Evolutionary conservation across 2,888 invertebrate species (phyloP).

Genomic region (Zonitis immaculata): DNA sequence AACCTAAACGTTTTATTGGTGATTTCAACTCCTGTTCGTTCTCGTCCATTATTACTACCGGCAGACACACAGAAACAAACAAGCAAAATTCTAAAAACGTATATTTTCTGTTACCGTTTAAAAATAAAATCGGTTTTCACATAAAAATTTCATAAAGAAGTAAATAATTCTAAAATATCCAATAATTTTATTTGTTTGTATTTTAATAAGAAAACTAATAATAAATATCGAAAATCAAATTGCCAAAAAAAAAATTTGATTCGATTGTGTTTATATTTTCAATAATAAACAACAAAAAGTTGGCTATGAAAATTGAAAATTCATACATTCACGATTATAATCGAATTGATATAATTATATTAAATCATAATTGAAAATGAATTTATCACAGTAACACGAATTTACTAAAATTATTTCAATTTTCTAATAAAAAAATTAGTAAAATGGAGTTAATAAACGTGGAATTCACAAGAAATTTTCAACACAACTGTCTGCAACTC

Average conservation of each 20-base stretch:
- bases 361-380: neutral
- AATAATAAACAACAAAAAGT: neutral
- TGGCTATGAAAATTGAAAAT: neutral
- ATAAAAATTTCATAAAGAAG: too few relatives aligned
- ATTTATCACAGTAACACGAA: neutral
- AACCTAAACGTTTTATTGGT: conserved; percentile 74
- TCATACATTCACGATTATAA: too few relatives aligned
- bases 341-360: too few relatives aligned
- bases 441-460: neutral
- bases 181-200: too few relatives aligned
- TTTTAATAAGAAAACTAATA: too few relatives aligned
- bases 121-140: neutral
- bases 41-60: conserved; percentile 57
- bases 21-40: conserved; percentile 72
- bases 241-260: too few relatives aligned
- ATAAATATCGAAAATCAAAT: neutral
- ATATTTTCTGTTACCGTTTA: neutral
- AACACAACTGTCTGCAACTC: neutral
- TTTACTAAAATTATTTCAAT: neutral
- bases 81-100: conserved; percentile 17
- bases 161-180: too few relatives aligned
- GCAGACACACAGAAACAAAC: conserved; percentile 12
- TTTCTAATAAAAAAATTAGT: neutral
- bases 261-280: too few relatives aligned
- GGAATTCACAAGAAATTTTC: neutral